These are phyloP conservation scores for Diaperis boleti DNA, from an alignment of 2,888 invertebrate genomes.

Conservation along the genomic window DNA sequence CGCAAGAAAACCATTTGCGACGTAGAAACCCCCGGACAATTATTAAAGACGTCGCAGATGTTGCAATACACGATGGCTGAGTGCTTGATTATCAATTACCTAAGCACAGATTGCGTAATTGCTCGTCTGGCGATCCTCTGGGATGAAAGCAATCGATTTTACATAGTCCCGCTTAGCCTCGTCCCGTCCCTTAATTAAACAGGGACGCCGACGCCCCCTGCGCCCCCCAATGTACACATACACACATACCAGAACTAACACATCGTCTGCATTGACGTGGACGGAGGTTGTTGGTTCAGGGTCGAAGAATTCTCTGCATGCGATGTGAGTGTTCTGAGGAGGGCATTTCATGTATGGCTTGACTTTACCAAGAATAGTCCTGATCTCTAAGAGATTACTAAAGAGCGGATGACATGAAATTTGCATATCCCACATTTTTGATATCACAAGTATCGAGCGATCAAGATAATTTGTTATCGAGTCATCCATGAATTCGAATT, in stretches of 20 bases:
- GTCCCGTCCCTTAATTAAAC: slow-evolving; percentile 60
- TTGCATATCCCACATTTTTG: too few species aligned
- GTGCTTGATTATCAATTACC: slow-evolving; percentile 72
- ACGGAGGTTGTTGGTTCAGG: slow-evolving; percentile 43
- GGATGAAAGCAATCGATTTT: slow-evolving; percentile 63
- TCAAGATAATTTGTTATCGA: too few species aligned
- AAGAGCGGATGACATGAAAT: too few species aligned
- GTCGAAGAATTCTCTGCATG: too few species aligned
- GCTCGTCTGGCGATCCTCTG: slow-evolving; percentile 69
- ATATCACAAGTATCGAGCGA: too few species aligned
- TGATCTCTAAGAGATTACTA: too few species aligned
- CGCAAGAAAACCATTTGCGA: slow-evolving; percentile 7
- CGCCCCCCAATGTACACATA: slow-evolving; percentile 32
- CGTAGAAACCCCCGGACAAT: slow-evolving; percentile 18
- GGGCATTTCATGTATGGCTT: too few species aligned
- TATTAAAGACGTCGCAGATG: slow-evolving; percentile 35
- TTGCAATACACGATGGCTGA: slow-evolving; percentile 53
- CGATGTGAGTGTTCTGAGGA: too few species aligned
- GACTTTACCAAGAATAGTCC: too few species aligned
- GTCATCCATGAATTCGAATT: too few species aligned
- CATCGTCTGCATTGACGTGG: slow-evolving; percentile 46
- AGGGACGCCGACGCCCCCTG: slow-evolving; percentile 45
- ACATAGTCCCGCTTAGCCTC: slow-evolving; percentile 59
- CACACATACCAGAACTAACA: too few species aligned
- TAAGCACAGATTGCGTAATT: slow-evolving; percentile 72